Conservation (phyloP, 2,888 invertebrate genomes). For the Noctua janthe region DNA sequence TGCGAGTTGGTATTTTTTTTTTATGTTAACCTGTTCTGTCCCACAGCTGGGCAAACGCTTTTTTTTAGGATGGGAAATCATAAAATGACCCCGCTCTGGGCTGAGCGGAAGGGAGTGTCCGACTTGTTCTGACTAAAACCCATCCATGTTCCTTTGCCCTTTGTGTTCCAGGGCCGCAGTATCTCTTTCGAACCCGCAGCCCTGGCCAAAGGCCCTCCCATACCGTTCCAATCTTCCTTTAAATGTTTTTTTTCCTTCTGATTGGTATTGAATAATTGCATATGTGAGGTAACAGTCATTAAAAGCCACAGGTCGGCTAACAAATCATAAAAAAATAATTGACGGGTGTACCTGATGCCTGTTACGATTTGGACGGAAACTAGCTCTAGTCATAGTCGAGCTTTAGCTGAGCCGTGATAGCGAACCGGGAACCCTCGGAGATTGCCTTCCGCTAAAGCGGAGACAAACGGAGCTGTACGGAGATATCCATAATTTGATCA, state of each 20-base stretch:
- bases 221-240: neutral
- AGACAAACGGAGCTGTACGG: neutral
- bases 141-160: too few relatives aligned
- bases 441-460: neutral
- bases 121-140: too few relatives aligned
- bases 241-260: neutral
- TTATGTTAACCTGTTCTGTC: neutral
- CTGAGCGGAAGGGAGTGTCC: too few relatives aligned
- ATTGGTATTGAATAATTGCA: neutral
- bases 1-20: neutral
- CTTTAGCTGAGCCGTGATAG: slow-evolving; percentile 12
- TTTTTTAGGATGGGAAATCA: too few relatives aligned
- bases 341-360: slow-evolving; percentile 9
- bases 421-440: slow-evolving; percentile 6
- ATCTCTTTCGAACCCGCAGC: too few relatives aligned
- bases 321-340: slow-evolving; percentile 40
- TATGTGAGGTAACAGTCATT: slow-evolving; percentile 30
- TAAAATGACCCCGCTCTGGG: too few relatives aligned
- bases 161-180: too few relatives aligned
- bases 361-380: slow-evolving; percentile 13
- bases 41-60: neutral
- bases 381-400: neutral
- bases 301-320: slow-evolving; percentile 7
- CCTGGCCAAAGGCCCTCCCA: neutral
- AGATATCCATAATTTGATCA: neutral